Conservation (phyloP, 2,888 invertebrate genomes). For the Tubulanus polymorphus region DNA sequence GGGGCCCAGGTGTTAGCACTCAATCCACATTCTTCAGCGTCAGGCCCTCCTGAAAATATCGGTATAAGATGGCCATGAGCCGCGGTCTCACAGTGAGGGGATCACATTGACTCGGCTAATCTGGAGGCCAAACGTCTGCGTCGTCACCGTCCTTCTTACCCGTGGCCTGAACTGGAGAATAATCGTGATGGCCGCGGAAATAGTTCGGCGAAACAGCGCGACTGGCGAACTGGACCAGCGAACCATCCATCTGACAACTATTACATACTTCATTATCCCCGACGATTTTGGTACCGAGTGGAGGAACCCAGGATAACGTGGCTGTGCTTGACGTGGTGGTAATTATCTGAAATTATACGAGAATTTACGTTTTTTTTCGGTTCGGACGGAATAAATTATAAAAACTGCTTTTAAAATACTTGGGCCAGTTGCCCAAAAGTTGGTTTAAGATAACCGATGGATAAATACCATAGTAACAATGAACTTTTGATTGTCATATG, state of each 20-base stretch:
- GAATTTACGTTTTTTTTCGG: background rate
- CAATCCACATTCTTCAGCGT: conserved; percentile 33
- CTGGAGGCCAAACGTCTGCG: background rate
- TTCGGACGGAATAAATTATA: background rate
- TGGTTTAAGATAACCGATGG: too few species aligned
- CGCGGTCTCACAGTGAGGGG: too few species aligned
- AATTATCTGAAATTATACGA: conserved; percentile 22
- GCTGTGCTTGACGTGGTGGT: conserved; percentile 20
- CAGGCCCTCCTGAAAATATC: conserved; percentile 34
- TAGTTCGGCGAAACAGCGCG: conserved; percentile 27
- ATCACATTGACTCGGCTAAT: too few species aligned
- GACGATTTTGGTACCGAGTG: conserved; percentile 23
- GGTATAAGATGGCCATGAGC: too few species aligned
- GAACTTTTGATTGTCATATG: too few species aligned
- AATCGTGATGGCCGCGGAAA: conserved; percentile 12
- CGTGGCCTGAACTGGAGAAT: conserved; percentile 34
- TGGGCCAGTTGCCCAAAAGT: too few species aligned
- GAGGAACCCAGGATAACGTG: conserved; percentile 34
- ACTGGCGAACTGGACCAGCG: conserved; percentile 30
- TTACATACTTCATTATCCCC: conserved; percentile 23
- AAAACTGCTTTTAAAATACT: background rate
- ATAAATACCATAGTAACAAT: too few species aligned
- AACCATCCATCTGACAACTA: conserved; percentile 24
- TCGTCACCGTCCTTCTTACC: conserved; percentile 20
- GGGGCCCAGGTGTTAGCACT: conserved; percentile 37